Evolutionary conservation across 1,140 invertebrate species (phyloP).

Genomic region (Drosophila kanapiae): DNA sequence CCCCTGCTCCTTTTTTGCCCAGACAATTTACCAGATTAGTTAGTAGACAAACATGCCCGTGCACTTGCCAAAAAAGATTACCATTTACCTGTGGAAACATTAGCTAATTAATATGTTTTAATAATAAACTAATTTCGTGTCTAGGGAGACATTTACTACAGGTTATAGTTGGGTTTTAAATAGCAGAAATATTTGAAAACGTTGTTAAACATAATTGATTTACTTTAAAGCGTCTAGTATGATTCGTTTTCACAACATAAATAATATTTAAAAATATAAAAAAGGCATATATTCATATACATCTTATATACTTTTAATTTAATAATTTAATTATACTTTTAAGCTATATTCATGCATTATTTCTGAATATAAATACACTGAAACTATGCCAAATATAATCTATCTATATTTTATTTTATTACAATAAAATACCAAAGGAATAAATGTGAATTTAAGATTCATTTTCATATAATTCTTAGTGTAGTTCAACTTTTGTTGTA

Average conservation of each 20-base stretch:
- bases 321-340: not conserved
- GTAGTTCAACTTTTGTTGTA: too few species aligned
- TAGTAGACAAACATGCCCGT: conserved; percentile 56
- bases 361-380: not conserved
- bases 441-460: too few species aligned
- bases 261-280: not conserved
- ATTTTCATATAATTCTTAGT: too few species aligned
- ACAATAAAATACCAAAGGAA: not conserved
- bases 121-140: too few species aligned
- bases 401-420: too few species aligned
- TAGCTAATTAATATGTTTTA: not conserved
- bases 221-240: not conserved
- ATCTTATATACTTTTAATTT: too few species aligned
- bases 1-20: conserved; percentile 48
- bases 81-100: too few species aligned
- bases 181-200: not conserved
- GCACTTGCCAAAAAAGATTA: not conserved
- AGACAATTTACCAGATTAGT: conserved; percentile 82
- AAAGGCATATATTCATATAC: too few species aligned
- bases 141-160: not conserved
- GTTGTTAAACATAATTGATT: not conserved
- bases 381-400: too few species aligned
- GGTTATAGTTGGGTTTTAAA: not conserved
- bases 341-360: not conserved
- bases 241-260: not conserved